Evolutionary conservation across 2,113 vertebrate genomes (phyloP).

Genomic region (Cephalopterus ornatus): DNA sequence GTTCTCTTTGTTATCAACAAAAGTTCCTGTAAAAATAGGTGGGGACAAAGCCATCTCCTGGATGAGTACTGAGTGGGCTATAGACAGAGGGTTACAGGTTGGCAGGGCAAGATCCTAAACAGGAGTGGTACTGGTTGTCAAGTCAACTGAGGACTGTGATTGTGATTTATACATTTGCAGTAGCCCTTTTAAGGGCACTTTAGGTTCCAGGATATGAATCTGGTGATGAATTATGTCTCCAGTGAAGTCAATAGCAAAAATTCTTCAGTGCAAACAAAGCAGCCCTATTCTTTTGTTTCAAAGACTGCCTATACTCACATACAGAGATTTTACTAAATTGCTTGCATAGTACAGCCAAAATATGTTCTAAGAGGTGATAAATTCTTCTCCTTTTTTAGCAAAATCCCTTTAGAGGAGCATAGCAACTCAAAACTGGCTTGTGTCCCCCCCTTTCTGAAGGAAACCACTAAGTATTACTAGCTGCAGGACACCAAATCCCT

Average conservation of each 20-base stretch:
- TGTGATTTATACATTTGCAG: background rate
- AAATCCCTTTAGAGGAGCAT: background rate
- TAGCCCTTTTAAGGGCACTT: background rate
- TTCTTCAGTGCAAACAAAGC: background rate
- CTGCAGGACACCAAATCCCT: background rate
- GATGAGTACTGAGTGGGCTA: background rate
- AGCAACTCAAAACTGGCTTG: background rate
- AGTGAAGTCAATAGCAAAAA: background rate
- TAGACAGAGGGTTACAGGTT: background rate
- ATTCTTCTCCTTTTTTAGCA: constrained; percentile 32
- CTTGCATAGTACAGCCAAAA: background rate
- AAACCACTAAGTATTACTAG: background rate
- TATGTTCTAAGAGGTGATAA: background rate
- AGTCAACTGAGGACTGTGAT: background rate
- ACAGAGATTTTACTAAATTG: background rate
- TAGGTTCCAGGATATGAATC: background rate
- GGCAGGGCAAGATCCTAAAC: background rate
- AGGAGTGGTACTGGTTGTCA: background rate
- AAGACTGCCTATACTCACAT: background rate
- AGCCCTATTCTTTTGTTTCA: background rate
- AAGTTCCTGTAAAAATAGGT: background rate
- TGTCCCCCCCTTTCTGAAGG: background rate
- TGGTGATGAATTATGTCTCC: background rate
- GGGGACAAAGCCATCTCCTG: background rate
- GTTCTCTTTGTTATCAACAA: background rate